These are phyloP conservation scores for Rotaria socialis DNA, from an alignment of 2,888 invertebrate species.

Conservation along the genomic window DNA sequence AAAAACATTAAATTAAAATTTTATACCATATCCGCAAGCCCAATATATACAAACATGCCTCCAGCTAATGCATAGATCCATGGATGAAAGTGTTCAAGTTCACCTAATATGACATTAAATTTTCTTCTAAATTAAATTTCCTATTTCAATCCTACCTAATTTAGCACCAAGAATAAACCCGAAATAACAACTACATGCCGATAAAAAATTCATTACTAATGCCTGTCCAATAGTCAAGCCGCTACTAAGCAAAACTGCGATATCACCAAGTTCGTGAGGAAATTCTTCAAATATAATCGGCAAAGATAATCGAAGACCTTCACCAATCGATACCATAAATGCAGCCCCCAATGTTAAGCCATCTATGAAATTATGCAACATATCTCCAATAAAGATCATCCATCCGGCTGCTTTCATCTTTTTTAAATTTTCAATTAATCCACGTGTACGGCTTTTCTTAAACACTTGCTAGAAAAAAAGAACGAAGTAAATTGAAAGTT, in stretches of 20 bases:
- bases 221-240: slow-evolving; percentile 65
- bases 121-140: background rate
- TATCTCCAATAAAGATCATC: slow-evolving; percentile 67
- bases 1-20: background rate
- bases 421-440: background rate
- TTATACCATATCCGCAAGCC: slow-evolving; percentile 65
- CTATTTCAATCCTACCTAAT: background rate
- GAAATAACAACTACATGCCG: slow-evolving; percentile 64
- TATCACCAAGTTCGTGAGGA: slow-evolving; percentile 67
- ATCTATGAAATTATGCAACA: slow-evolving; percentile 67
- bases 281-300: slow-evolving; percentile 67
- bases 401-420: slow-evolving; percentile 61
- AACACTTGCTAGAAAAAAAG: background rate
- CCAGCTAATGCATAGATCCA: slow-evolving; percentile 66
- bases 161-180: slow-evolving; percentile 62
- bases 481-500: background rate
- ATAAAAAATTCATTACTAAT: slow-evolving; percentile 64
- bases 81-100: slow-evolving; percentile 59
- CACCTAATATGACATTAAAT: slow-evolving; percentile 53
- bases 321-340: slow-evolving; percentile 63
- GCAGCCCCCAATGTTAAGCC: slow-evolving; percentile 66
- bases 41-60: slow-evolving; percentile 67
- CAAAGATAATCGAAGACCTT: slow-evolving; percentile 64
- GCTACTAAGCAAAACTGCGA: slow-evolving; percentile 65
- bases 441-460: background rate